These are phyloP conservation scores for Sciurus niger DNA, from an alignment of 2,113 vertebrate species.

Conservation along the genomic window DNA sequence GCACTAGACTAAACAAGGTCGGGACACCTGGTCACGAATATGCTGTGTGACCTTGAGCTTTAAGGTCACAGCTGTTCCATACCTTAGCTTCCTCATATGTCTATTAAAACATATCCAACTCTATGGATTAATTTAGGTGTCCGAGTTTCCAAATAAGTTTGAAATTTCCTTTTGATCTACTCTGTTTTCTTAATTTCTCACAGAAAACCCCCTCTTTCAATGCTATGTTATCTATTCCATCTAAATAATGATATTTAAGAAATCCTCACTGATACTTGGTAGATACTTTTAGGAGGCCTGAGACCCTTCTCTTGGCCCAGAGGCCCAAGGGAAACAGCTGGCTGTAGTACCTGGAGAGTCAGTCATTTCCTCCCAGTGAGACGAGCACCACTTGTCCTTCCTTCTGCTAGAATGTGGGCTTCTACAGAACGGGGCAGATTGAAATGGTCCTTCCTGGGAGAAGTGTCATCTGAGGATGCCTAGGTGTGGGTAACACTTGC, in stretches of 20 bases:
- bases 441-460: not conserved
- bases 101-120: constrained; percentile 1
- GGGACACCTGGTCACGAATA: not conserved
- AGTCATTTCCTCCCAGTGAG: not conserved
- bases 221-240: not conserved
- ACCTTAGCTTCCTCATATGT: not conserved
- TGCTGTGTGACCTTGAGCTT: not conserved
- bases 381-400: not conserved
- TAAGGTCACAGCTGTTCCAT: not conserved
- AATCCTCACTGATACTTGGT: not conserved
- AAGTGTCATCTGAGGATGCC: constrained; percentile 57
- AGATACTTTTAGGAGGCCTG: not conserved
- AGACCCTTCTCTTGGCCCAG: not conserved
- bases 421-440: not conserved
- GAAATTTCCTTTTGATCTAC: not conserved
- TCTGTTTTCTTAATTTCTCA: constrained; percentile 19
- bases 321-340: not conserved
- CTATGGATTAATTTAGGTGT: constrained; percentile 1
- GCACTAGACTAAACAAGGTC: not conserved
- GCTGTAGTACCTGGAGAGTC: not conserved
- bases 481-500: not conserved
- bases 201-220: not conserved
- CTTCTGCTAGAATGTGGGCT: not conserved
- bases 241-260: not conserved
- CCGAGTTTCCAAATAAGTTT: not conserved